Percentiles rank a stretch among this genome's conserved stretches.
These are phyloP conservation scores for Lithosia quadra DNA, from an alignment of 2,888 invertebrate species.

Conservation along the genomic window DNA sequence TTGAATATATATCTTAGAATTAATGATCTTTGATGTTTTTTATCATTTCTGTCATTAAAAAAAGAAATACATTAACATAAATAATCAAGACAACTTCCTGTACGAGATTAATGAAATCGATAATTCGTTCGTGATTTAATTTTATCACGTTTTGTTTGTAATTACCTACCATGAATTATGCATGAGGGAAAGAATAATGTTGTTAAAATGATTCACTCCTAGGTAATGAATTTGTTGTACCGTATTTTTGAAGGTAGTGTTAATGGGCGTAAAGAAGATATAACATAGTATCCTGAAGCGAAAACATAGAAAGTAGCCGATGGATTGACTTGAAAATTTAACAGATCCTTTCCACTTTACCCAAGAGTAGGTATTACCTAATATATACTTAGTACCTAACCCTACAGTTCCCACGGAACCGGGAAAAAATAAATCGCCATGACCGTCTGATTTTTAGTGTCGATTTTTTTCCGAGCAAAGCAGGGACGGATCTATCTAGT, in stretches of 20 bases:
- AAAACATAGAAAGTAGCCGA: neutral
- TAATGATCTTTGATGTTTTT: neutral
- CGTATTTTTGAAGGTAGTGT: too few species aligned
- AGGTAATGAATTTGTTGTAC: too few species aligned
- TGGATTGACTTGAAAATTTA: neutral
- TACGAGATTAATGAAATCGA: neutral
- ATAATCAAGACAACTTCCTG: neutral
- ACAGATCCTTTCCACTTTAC: neutral
- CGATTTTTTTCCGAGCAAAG: neutral
- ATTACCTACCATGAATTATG: neutral
- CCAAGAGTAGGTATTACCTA: neutral
- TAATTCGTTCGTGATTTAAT: neutral
- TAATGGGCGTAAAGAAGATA: too few species aligned
- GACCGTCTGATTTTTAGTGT: too few species aligned
- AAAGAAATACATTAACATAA: neutral
- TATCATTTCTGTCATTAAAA: neutral
- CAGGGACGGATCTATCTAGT: slow-evolving; percentile 35
- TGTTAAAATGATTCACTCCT: too few species aligned
- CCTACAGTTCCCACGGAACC: neutral
- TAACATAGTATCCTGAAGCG: neutral
- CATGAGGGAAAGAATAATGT: neutral
- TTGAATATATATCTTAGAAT: neutral
- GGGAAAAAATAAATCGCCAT: neutral
- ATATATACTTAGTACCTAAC: neutral
- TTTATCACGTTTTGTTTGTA: neutral